These are phyloP conservation scores for Petrocephalus sullivani DNA, from an alignment of 2,797 vertebrate genomes.

Conservation along the genomic window DNA sequence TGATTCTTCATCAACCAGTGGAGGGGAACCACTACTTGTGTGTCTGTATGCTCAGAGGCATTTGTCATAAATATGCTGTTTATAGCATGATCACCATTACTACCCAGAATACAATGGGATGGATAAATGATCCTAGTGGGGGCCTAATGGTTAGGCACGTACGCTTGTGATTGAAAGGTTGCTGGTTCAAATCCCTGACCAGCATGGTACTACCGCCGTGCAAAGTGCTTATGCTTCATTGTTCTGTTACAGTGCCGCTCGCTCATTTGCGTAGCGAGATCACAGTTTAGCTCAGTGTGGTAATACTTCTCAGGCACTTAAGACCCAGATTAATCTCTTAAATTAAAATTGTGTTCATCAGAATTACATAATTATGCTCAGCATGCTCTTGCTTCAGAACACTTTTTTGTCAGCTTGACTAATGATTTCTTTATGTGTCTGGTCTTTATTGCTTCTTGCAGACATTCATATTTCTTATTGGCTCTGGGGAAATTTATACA, in stretches of 20 bases:
- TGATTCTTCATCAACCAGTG: neutral
- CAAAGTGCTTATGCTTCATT: neutral
- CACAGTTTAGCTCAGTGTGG: neutral
- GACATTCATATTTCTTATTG: neutral
- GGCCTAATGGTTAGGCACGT: no score
- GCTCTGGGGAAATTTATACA: neutral
- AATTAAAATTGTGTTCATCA: neutral
- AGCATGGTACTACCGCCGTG: no score
- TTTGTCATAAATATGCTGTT: neutral
- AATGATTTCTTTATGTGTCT: neutral
- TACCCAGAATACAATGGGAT: neutral
- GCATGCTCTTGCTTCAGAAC: neutral
- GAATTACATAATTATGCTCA: neutral
- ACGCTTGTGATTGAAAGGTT: no score
- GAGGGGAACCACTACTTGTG: neutral
- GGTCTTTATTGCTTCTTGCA: neutral
- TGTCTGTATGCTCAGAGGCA: neutral
- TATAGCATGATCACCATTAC: neutral
- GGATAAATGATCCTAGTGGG: neutral
- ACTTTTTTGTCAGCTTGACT: neutral
- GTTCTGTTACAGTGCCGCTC: neutral
- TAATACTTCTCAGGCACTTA: neutral
- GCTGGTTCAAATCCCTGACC: no score
- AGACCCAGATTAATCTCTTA: neutral
- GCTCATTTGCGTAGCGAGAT: neutral